Evolutionary conservation across 1,140 invertebrate species (phyloP).

Genomic region (Argopecten irradians): DNA sequence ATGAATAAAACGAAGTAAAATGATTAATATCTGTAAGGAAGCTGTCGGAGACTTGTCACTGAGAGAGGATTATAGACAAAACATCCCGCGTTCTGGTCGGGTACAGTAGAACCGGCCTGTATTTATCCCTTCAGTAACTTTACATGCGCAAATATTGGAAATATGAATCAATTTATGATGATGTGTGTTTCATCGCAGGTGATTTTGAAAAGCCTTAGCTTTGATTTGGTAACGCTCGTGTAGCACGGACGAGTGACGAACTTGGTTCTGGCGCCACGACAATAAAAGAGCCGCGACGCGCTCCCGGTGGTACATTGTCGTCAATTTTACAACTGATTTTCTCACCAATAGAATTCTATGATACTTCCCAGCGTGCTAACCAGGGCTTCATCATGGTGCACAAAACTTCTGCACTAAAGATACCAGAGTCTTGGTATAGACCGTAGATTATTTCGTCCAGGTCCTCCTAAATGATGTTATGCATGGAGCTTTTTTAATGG

Average conservation of each 20-base stretch:
- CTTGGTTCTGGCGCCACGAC: constrained; percentile 26
- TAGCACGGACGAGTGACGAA: constrained; percentile 23
- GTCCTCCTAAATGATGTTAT: constrained; percentile 36
- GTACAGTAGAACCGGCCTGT: background rate
- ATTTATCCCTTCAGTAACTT: constrained; percentile 38
- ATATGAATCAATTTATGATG: constrained; percentile 47
- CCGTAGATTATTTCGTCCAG: constrained; percentile 30
- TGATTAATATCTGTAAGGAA: background rate
- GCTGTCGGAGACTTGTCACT: background rate
- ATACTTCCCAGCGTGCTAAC: constrained; percentile 34
- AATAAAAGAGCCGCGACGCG: constrained; percentile 10
- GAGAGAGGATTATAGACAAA: background rate
- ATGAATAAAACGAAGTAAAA: background rate
- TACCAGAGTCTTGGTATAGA: constrained; percentile 31
- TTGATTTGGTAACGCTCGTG: constrained; percentile 37
- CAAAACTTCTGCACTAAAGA: constrained; percentile 45
- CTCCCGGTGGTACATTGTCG: constrained; percentile 31
- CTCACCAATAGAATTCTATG: constrained; percentile 29
- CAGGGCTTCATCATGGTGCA: constrained; percentile 18
- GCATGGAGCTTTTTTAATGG: constrained; percentile 28
- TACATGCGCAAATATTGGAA: constrained; percentile 45
- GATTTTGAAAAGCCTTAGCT: constrained; percentile 31
- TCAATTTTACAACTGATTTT: constrained; percentile 45
- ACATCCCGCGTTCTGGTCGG: background rate
- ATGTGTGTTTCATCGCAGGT: constrained; percentile 25